Base-by-base conservation (phyloP, 2,113 vertebrate genomes). In the Scytalopus superciliaris region DNA sequence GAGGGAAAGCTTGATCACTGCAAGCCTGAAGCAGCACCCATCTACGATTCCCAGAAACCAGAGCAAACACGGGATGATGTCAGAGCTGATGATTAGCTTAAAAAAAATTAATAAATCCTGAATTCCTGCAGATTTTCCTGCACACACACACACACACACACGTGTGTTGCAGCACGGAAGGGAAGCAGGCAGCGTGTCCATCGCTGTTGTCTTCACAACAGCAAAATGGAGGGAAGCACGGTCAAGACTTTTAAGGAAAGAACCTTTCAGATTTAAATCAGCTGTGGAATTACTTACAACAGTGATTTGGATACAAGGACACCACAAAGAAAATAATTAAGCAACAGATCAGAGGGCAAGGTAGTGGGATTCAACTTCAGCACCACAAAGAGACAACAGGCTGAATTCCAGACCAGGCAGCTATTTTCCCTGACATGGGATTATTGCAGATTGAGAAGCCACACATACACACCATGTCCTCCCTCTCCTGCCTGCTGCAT, bases 141-240 rank as follows among this genome's bases (percentile, higher is more conserved):
- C 35, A 2, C 4, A 3, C 40, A 42, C 40, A 14, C 40, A 42
- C 40, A n/a, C n/a, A n/a, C 57, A 23, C 73, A 63, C 69, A 10
- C 15, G 6, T 7, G 18, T 7, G 45, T 3, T 0, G 37, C 73
- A 40, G 90, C 90, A 8, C 1, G 0, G 59, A 14, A 2, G 60
- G 0, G 59, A 23, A 30, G 87, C 55, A 30, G 72, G 12, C 16
- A 25, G 49, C 6, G 68, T 67, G 84, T 45, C 93, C 90, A 27
- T 7, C 14, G 9, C 92, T 2, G 83, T 52, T 25, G n/a, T 5
- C 84, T 30, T 33, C 86, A 35, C 63, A 50, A 50, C 30, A 22
- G 88, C 52, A 86, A 96, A 81, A 96, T 95, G 96, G 94, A 92
- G 88, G 91, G 87, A 90, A 83, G 84, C 37, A 63, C 0, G 0